These are phyloP conservation scores for Telmatochromis bifrenatus DNA, from an alignment of 2,113 vertebrate species.

Conservation along the genomic window DNA sequence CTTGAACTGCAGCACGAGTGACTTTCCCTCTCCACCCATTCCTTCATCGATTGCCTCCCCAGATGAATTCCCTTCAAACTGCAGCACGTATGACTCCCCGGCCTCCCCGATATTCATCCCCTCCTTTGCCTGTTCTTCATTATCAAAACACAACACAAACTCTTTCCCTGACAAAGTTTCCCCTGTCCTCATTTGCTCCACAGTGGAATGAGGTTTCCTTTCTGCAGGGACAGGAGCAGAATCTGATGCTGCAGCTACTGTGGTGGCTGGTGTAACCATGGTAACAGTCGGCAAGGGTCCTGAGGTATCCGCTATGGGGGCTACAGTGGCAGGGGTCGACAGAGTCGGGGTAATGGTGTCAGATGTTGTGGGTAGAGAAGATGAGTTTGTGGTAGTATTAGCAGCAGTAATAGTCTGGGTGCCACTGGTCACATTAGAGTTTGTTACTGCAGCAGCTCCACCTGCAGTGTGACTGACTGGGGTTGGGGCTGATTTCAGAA, in stretches of 20 bases:
- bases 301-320: constrained; percentile 5
- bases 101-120: constrained; percentile 26
- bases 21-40: constrained; percentile 42
- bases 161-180: constrained; percentile 48
- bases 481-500: constrained; percentile 17
- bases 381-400: not conserved
- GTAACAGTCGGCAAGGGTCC: not conserved
- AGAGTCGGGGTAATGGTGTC: not conserved
- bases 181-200: constrained; percentile 12
- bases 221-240: constrained; percentile 1
- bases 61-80: constrained; percentile 56
- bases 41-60: constrained; percentile 21
- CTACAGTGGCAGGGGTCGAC: not conserved
- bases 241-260: not conserved
- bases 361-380: not conserved
- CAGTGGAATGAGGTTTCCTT: not conserved
- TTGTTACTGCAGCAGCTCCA: not conserved
- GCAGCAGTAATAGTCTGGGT: not conserved
- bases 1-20: constrained; percentile 68
- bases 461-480: not conserved
- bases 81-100: constrained; percentile 65
- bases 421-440: not conserved
- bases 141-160: constrained; percentile 72
- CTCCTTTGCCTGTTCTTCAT: constrained; percentile 40
- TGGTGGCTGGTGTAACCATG: not conserved